These are phyloP conservation scores for Oncorhynchus keta DNA, from an alignment of 2,113 vertebrate genomes.

Conservation along the genomic window DNA sequence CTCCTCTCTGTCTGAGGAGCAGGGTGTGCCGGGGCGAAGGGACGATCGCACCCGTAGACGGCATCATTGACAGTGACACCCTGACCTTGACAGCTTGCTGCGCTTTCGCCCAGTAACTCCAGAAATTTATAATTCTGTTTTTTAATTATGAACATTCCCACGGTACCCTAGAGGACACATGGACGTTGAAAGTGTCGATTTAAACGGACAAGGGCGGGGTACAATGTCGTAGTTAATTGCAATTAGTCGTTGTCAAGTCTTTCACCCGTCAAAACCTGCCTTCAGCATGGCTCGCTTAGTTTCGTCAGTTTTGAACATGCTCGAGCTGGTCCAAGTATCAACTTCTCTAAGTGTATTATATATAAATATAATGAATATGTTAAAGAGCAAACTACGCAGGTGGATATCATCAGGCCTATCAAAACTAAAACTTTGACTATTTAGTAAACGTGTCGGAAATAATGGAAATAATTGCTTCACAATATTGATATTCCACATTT, in stretches of 20 bases:
- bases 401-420: no score
- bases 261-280: conserved; percentile 56
- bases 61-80: conserved; percentile 71
- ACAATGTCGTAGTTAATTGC: conserved; percentile 75
- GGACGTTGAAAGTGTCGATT: conserved; percentile 73
- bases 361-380: background rate
- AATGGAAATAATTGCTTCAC: no score
- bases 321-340: conserved; percentile 4
- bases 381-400: background rate
- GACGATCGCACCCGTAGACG: conserved; percentile 23
- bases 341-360: background rate
- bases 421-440: no score
- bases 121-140: conserved; percentile 71
- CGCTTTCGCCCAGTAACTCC: conserved; percentile 62
- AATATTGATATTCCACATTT: no score
- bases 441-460: no score
- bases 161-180: conserved; percentile 72
- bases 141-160: conserved; percentile 79
- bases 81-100: conserved; percentile 77
- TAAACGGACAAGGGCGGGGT: conserved; percentile 68
- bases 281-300: conserved; percentile 42
- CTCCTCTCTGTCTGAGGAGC: background rate
- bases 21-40: background rate
- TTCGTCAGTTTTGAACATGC: conserved; percentile 59
- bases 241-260: conserved; percentile 78